Base-by-base conservation (phyloP, 2,797 vertebrate species). In the Vultur gryphus region DNA sequence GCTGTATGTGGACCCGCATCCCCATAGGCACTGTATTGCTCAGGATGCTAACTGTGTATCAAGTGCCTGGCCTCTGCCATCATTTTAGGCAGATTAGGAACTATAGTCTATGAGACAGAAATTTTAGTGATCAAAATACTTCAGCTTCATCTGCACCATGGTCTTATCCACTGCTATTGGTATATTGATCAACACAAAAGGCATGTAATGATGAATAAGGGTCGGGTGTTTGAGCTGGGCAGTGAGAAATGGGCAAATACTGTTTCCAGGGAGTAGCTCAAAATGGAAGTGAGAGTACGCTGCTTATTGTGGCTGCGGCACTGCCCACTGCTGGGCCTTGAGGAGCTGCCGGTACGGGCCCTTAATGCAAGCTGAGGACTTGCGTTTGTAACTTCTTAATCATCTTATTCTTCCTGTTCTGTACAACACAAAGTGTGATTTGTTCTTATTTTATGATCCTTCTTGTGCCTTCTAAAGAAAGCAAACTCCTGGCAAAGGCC, bases 381-480 rank as follows among this genome's bases (percentile, higher is more conserved):
- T 91, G 33, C 1, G 6, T 72, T 72, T 6, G 2, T 95, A 2
- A 3, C 69, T 93, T 89, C 71, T 91, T 90, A 79, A 48, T 93
- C 61, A 52, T 48, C 48, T 86, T 78, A 61, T 80, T 93, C 49
- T 67, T 93, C 54, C 51, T 91, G 57, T 80, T 92, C 59, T 6
- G 0, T 64, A 44, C 26, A 33, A 89, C 69, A 76, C 37, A 61
- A 89, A 94, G 64, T 93, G 80, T 90, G 39, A 80, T 57, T 72
- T 92, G 25, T 77, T 90, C 61, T 93, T 92, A 83, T 90, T 91
- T 93, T 83, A 55, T 90, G 80, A 93, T 91, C 65, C 23, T 93
- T 92, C 79, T 80, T 92, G 61, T 89, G 77, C 82, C 49, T 96
- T 94, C 95, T 90, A 91, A 95, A 92, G 90, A 96, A 97, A 97